Evolutionary conservation across 2,797 vertebrate genomes (phyloP), one percentile per base, ranked within the genome.

Genomic region (Yasuhikotakia modesta): DNA sequence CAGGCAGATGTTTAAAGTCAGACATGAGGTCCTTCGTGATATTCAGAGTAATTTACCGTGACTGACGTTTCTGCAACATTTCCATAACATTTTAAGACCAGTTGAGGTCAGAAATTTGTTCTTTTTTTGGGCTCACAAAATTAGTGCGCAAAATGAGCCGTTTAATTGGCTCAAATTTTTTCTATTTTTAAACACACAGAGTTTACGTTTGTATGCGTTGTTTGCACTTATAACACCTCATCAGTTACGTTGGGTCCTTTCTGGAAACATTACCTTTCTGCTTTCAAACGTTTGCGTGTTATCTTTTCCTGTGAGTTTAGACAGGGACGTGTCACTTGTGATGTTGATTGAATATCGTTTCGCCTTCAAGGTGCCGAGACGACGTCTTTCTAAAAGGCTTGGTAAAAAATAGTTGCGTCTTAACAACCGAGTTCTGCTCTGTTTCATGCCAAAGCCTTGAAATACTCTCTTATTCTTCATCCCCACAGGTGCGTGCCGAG

Each of bases 41-140:
- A 89, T 88, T 89, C 85, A 85, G 19, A 71, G 78, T 89, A 85
- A 91, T 89, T 84, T 83, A 90, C 78, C 81, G 8, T 88, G 90
- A 89, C 89, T 76, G 21, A 43, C 83, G 81, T 85, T 86, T 87
- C 81, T 87, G 79, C 69, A 72, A 78, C 79, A 57, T 57, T 73
- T 66, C 68, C 73, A 43, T 48, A 13, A 17, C 61, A 73, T 84
- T 86, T 70, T 58, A 53, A 79, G 78, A 79, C 60, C 66, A 67
- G 69, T 67, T 30, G 57, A 48, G 76, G 63, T 43, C 63, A 68
- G 68, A 12, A 22, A 46, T 12, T 22, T 22, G 50, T 69, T 61
- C 13, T 46, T 12, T 22, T 22, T 61, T 69, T 61, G 52, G 10
- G 16, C 22, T 4, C 2, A 27, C 22, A 16, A 55, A 55, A 19